phyloP scores from a whole-genome alignment of 2,888 invertebrate species.

The Chrysolina haemoptera region DNA sequence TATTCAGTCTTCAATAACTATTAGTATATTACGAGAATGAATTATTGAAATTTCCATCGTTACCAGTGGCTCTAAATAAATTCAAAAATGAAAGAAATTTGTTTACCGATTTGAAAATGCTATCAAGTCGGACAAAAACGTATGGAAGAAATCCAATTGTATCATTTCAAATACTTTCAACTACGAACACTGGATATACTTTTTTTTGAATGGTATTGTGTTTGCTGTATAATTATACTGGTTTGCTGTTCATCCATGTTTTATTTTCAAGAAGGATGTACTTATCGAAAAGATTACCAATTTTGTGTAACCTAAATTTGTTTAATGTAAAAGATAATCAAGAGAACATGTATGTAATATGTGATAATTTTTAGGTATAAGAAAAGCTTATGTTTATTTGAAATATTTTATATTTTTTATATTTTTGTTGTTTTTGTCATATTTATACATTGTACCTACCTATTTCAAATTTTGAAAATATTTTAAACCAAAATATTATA shows the following conservation, averaged over 20 bases:
- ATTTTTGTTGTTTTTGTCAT: constrained; percentile 48
- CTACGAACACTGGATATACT: background rate
- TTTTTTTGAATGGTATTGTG: background rate
- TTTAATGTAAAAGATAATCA: constrained; percentile 45
- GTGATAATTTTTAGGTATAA: constrained; percentile 57
- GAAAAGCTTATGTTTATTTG: constrained; percentile 52
- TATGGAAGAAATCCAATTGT: background rate
- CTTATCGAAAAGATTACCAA: constrained; percentile 11
- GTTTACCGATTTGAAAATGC: too few species aligned
- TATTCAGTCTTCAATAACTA: too few species aligned
- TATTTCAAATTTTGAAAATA: constrained; percentile 37
- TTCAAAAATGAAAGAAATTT: too few species aligned
- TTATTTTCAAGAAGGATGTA: constrained; percentile 13
- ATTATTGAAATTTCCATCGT: too few species aligned
- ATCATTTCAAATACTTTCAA: background rate
- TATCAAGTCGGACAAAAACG: background rate
- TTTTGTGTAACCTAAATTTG: constrained; percentile 27
- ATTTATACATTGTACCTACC: constrained; percentile 47
- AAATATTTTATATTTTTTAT: constrained; percentile 53
- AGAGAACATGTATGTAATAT: constrained; percentile 51
- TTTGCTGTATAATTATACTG: background rate
- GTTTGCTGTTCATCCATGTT: background rate
- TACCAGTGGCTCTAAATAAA: too few species aligned
- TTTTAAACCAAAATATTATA: constrained; percentile 35
- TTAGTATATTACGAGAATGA: too few species aligned